Base-by-base conservation (phyloP, 2,888 invertebrate genomes). In the Aporophyla lueneburgensis region DNA sequence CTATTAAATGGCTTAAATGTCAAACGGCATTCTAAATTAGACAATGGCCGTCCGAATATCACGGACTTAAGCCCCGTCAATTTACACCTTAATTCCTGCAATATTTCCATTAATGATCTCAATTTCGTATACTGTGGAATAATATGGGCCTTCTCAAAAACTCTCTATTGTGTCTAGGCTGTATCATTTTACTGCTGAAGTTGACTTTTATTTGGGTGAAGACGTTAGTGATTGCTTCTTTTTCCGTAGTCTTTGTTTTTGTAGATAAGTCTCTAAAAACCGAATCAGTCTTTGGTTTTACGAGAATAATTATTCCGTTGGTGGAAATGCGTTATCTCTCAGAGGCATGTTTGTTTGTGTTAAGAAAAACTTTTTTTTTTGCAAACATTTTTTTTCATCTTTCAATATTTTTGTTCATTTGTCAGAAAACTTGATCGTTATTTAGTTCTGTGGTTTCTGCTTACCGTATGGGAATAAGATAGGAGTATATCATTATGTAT, bases 111-210 rank as follows among this genome's bases (percentile, higher is more conserved):
- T 14, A 19, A 12, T 16, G 33, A 5, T 58, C 63, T 51, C 51
- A 10, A 63, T 46, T 73, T 80, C 46, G 4, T n/a, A 49, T 2
- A n/a, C 19, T 70, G 46, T 53, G 21, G 14, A 12, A 21, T 46
- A 33, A 9, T 5, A 7, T 76, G 33, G 33, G 3, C 1, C 68
- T 83, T 83, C 69, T 85, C 71, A 12, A 7, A 40, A 19, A 4
- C 0, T n/a, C 1, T 62, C 0, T 69, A 33, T 4, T 40, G 33
- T 65, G 58, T 24, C 16, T 33, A 27, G 46, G 63, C 51, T 86
- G 75, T 86, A 87, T 87, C 81, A 86, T 86, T 86, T 87, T 86
- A 86, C 81, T 84, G 76, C 88, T 84, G 72, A 62, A 67, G 66
- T 86, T 63, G 80, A 84, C 77, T 83, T 87, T 84, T 86, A 84